A percentile compares a stretch with the other conserved stretches of the same genome.
phyloP scores from a whole-genome alignment of 2,797 vertebrate species.

The Sternotherus odoratus region DNA sequence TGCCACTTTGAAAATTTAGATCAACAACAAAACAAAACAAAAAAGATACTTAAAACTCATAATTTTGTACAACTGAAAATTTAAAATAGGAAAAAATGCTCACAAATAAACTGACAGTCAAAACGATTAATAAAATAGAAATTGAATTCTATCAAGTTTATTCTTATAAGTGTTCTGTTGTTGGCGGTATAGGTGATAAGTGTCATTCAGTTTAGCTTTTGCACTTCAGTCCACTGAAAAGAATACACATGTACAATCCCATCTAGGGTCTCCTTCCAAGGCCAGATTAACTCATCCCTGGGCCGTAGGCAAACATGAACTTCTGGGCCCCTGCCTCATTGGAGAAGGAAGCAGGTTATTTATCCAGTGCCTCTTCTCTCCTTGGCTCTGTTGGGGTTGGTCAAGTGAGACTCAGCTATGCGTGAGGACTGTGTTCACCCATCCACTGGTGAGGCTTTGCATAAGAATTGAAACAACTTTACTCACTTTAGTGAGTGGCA shows the following conservation, averaged over 20 bases:
- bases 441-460: neutral
- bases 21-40: neutral
- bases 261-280: neutral
- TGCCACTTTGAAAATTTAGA: neutral
- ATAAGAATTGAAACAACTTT: neutral
- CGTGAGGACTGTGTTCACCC: neutral
- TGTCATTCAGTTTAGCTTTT: neutral
- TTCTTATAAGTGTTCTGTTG: neutral
- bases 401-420: neutral
- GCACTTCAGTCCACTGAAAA: rapidly evolving
- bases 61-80: neutral
- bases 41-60: neutral
- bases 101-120: neutral
- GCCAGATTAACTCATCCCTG: neutral
- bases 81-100: neutral
- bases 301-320: neutral
- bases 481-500: neutral
- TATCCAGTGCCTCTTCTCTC: neutral
- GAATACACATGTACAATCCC: neutral
- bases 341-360: neutral
- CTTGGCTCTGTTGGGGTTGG: neutral
- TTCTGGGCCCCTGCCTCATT: neutral
- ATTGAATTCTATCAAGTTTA: neutral
- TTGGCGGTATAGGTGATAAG: neutral
- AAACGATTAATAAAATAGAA: neutral